Conservation (phyloP, 2,888 invertebrate species). For the Drosophila pegasa region DNA sequence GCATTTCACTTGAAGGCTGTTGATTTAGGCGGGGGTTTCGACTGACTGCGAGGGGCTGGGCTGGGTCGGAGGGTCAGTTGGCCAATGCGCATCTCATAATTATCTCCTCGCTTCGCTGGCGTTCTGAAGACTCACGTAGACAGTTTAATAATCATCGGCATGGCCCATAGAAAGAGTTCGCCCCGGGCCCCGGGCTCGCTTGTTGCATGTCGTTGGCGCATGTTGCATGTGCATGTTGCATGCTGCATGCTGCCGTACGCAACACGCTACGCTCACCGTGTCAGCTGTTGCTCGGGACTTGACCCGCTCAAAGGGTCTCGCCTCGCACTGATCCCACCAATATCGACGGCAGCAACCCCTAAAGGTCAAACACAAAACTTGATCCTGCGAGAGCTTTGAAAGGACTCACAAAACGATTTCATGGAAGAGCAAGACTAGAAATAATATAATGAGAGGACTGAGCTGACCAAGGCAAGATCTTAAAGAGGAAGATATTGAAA, state of each 20-base stretch:
- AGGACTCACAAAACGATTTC: too few species aligned
- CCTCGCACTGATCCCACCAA: background rate
- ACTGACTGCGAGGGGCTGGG: too few species aligned
- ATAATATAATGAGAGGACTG: too few species aligned
- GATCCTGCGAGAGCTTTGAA: background rate
- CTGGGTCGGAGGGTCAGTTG: slow-evolving; percentile 25
- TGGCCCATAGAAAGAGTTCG: slow-evolving; percentile 13
- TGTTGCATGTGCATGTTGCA: slow-evolving; percentile 23
- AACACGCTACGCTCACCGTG: slow-evolving; percentile 53
- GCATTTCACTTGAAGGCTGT: slow-evolving; percentile 67
- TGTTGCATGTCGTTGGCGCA: slow-evolving; percentile 48
- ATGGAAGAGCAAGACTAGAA: too few species aligned
- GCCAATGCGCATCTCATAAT: slow-evolving; percentile 78
- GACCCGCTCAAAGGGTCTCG: slow-evolving; percentile 1
- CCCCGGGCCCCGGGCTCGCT: slow-evolving; percentile 19
- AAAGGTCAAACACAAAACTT: background rate
- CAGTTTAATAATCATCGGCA: slow-evolving; percentile 73
- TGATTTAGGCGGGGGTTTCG: slow-evolving; percentile 7
- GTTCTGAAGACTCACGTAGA: slow-evolving; percentile 72
- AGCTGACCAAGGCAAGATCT: too few species aligned
- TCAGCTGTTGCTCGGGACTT: slow-evolving; percentile 39
- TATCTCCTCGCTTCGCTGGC: slow-evolving; percentile 76
- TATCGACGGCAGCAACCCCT: background rate
- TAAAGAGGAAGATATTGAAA: too few species aligned
- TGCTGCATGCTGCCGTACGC: slow-evolving; percentile 17